Conservation (phyloP, 92 coral and sea anemone genomes). For the Epizoanthus stellaris region DNA sequence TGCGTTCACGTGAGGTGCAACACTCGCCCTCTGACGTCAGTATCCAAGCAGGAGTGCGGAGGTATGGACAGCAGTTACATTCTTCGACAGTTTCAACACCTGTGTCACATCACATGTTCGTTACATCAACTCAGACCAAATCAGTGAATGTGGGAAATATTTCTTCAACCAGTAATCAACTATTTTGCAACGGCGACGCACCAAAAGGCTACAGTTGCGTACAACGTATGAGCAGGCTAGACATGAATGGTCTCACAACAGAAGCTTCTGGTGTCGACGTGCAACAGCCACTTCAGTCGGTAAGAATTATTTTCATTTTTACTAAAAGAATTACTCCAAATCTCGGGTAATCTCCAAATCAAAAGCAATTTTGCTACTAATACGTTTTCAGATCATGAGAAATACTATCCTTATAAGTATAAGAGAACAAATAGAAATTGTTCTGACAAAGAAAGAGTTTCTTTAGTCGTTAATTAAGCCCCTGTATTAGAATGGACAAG, state of each 20-base stretch:
- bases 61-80: too few relatives aligned
- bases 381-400: too few relatives aligned
- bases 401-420: too few relatives aligned
- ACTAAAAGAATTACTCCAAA: too few relatives aligned
- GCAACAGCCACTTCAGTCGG: not conserved
- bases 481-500: too few relatives aligned
- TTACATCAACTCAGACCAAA: not conserved
- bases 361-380: too few relatives aligned
- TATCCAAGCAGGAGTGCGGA: not conserved
- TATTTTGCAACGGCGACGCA: not conserved
- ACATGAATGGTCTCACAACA: not conserved
- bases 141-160: not conserved
- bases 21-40: not conserved
- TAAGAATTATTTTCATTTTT: too few relatives aligned
- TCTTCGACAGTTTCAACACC: not conserved
- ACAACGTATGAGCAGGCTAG: not conserved
- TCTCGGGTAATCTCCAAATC: too few relatives aligned
- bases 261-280: not conserved
- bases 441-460: too few relatives aligned
- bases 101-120: not conserved
- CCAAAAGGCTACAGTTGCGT: not conserved
- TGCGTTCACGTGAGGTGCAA: not conserved
- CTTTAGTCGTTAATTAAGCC: too few relatives aligned
- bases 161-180: not conserved
- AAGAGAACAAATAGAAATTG: too few relatives aligned